phyloP scores from a whole-genome alignment of 2,113 vertebrate species.

The Notothenia rossii region DNA sequence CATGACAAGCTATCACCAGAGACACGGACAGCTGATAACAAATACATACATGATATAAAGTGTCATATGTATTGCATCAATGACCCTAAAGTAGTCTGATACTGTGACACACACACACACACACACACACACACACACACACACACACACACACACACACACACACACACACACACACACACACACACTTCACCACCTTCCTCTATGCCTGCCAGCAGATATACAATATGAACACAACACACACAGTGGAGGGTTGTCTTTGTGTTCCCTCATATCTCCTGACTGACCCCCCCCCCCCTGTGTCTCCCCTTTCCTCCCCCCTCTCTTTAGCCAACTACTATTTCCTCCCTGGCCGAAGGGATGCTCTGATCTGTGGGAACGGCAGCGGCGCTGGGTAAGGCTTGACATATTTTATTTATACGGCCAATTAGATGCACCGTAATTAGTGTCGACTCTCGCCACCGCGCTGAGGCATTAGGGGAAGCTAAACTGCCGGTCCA shows the following conservation, averaged over 20 bases:
- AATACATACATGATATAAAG: neutral
- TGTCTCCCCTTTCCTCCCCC: slow-evolving; percentile 26
- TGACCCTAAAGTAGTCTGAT: neutral
- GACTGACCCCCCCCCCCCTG: neutral
- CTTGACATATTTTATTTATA: slow-evolving; percentile 66
- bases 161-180: neutral
- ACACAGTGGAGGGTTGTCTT: neutral
- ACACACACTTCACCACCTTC: slow-evolving; percentile 7
- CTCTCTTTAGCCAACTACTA: slow-evolving; percentile 89
- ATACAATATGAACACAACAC: neutral
- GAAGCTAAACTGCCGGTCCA: slow-evolving; percentile 17
- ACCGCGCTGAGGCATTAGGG: slow-evolving; percentile 5
- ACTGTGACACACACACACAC: neutral
- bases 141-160: neutral
- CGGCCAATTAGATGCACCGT: slow-evolving; percentile 53
- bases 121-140: neutral
- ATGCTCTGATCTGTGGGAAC: slow-evolving; percentile 96
- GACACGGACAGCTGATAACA: neutral
- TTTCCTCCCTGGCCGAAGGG: slow-evolving; percentile 90
- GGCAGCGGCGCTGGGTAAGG: slow-evolving; percentile 95
- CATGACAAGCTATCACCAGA: slow-evolving; percentile 39
- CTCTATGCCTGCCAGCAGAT: neutral
- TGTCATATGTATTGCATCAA: neutral
- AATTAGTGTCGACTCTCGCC: slow-evolving; percentile 38
- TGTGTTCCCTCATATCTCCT: neutral